Base-by-base conservation (phyloP, 2,888 invertebrate genomes). In the Oscheius sp. region DNA sequence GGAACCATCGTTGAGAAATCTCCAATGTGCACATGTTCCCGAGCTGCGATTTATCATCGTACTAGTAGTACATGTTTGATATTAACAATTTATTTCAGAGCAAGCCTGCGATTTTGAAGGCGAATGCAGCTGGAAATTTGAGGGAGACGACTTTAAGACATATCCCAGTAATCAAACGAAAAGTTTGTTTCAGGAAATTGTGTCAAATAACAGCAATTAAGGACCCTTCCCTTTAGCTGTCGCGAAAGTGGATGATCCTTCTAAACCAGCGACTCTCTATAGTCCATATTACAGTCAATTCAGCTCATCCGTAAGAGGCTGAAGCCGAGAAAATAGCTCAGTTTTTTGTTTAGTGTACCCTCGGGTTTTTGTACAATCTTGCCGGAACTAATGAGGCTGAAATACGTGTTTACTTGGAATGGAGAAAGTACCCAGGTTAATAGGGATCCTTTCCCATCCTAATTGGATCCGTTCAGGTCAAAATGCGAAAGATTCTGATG, bases 251-350 rank as follows among this genome's bases (percentile, higher is more conserved):
- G 42, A 45, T 8, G 27, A 61, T 27, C 12, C 48, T 5, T 48
- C 48, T 20, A 20, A 12, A 25, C 37, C 37, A 8, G 23, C 61
- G 4, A 27, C 29, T 15, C 2, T 61, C 29, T 42, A 42, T 42
- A 61, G 61, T 45, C 61, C 61, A 5, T 61, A 61, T 23, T 61
- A 61, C 29, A 39, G 45, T 17, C 61, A 61, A 45, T 45, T 61
- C 20, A 61, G 29, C 29, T 61, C 61, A n/a, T 61, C 61, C n/a
- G 61, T 61, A 29, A 61, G 42, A 45, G 4, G 25, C 42, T 27
- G 3, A n/a, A n/a, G n/a, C n/a, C n/a, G n/a, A n/a, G n/a, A n/a
- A n/a, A n/a, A n/a, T n/a, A n/a, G n/a, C n/a, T n/a, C n/a, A 20
- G 20, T 37, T 15, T 37, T 48, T 3, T 48, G 23, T 45, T 45